phyloP scores from a whole-genome alignment of 2,113 vertebrate genomes.

The Myanophis thanlyinensis region DNA sequence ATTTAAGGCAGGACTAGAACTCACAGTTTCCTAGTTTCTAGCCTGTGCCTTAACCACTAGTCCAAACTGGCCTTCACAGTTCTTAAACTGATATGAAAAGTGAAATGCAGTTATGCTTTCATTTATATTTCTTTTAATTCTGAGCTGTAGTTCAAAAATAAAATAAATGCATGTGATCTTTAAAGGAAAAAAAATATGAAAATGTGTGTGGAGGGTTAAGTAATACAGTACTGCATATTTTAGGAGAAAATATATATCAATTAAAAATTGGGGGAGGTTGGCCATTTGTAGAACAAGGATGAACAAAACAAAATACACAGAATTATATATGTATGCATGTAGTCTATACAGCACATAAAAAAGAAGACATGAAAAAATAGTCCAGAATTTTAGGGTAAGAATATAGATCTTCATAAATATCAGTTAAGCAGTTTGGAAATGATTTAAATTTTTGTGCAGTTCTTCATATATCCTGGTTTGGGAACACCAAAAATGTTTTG shows the following conservation, averaged over 20 bases:
- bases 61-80: background rate
- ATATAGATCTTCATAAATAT: background rate
- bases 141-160: background rate
- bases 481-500: background rate
- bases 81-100: background rate
- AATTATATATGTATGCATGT: background rate
- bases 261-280: background rate
- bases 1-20: background rate
- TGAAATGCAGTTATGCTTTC: background rate
- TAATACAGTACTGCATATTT: background rate
- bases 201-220: background rate
- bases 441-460: background rate
- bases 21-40: background rate
- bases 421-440: background rate
- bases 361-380: background rate
- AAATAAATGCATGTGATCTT: background rate
- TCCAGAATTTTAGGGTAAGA: background rate
- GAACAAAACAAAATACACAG: background rate
- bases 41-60: too few relatives aligned
- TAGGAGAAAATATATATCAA: background rate
- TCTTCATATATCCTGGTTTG: background rate
- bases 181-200: background rate
- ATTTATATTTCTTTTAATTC: background rate
- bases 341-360: background rate
- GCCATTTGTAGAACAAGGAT: background rate